phyloP scores from a whole-genome alignment of 2,888 invertebrate genomes.

The Ochropleura plecta region DNA sequence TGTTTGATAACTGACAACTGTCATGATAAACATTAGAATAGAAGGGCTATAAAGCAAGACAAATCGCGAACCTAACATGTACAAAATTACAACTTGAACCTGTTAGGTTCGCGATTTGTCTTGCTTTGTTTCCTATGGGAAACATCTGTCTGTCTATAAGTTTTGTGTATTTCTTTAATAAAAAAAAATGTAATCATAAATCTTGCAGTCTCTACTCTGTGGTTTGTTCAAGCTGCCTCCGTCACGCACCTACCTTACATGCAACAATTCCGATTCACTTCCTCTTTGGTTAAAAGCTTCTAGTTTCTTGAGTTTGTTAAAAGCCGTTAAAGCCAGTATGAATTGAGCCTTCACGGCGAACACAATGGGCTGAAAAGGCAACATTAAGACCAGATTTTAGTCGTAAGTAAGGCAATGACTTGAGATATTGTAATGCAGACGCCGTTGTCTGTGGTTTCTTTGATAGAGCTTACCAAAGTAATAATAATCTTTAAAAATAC shows the following conservation, averaged over 20 bases:
- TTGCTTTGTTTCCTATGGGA: too few species aligned
- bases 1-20: too few species aligned
- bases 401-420: slow-evolving; percentile 84
- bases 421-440: slow-evolving; percentile 74
- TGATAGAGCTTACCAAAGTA: slow-evolving; percentile 23
- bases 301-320: slow-evolving; percentile 83
- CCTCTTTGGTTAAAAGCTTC: slow-evolving; percentile 83
- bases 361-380: slow-evolving; percentile 85
- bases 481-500: too few species aligned
- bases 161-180: too few species aligned
- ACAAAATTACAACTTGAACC: too few species aligned
- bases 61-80: too few species aligned
- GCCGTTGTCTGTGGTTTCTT: slow-evolving; percentile 49
- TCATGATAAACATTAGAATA: too few species aligned
- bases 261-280: slow-evolving; percentile 79
- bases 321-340: slow-evolving; percentile 81
- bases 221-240: slow-evolving; percentile 48
- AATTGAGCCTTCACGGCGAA: slow-evolving; percentile 78
- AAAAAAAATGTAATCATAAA: slow-evolving; percentile 23
- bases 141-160: too few species aligned
- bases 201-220: slow-evolving; percentile 28
- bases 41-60: too few species aligned
- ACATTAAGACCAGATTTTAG: slow-evolving; percentile 84
- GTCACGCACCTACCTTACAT: slow-evolving; percentile 63
- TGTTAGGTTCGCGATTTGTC: too few species aligned